Evolutionary conservation across 2,797 vertebrate genomes (phyloP), one percentile per base, ranked within the genome.

Genomic region (Halcyon badia): DNA sequence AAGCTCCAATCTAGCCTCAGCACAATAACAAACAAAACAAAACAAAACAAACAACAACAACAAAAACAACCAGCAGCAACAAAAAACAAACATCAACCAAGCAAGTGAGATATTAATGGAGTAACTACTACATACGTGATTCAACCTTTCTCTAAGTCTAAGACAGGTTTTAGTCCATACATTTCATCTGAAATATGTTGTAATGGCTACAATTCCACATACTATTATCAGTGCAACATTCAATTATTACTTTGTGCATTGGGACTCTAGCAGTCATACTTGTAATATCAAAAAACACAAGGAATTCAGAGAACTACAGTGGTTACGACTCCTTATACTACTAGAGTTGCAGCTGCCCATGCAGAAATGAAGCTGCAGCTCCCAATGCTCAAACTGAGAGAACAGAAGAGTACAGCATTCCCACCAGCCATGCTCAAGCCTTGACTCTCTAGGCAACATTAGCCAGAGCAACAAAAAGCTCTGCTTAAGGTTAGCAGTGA

Each of bases 361-460:
- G 24, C 9, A 35, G 28, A 54, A 79, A 49, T 5, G 31, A 89
- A 77, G 71, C 46, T 54, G 73, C 80, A 87, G 83, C 25, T 88
- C 68, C 41, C 3, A 0, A 1, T 35, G 35, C 49, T 60, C 65
- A 54, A 68, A 70, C 6, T 71, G 46, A 51, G 35, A 51, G 20
- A 31, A 22, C 33, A 87, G 44, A 33, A 16, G 13, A 44, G 44
- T 1, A 37, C 37, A 82, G 37, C 56, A 42, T 39, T 93, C 39
- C 46, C 31, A 17, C 2, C 4, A 20, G 20, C 19, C 24, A 1
- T 30, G 48, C 58, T 61, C 33, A 78, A 33, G 22, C 25, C 21
- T n/a, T 11, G 16, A 10, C 68, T 66, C 84, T 82, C 61, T 87
- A 44, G 84, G 70, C 78, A 96, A 92, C 51, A 95, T 82, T 80